A percentile compares a stretch with the other conserved stretches of the same genome.
Evolutionary conservation across 2,888 invertebrate species (phyloP).

Genomic region (Troides aeacus): DNA sequence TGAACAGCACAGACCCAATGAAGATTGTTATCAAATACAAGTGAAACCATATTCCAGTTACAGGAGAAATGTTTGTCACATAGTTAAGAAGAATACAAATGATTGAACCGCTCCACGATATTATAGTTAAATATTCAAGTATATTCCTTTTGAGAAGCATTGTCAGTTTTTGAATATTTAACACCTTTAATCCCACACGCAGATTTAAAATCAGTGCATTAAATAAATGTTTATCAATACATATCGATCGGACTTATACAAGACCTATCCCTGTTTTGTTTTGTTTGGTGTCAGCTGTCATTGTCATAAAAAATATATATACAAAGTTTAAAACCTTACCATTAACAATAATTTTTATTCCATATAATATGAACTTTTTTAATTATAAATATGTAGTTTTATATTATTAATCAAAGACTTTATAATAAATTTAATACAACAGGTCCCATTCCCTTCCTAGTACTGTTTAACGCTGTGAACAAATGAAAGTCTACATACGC

Average conservation of each 20-base stretch:
- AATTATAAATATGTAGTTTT: no score
- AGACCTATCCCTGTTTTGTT: background rate
- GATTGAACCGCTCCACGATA: conserved; percentile 56
- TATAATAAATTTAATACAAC: no score
- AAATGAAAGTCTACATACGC: no score
- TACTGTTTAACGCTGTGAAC: no score
- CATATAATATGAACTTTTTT: no score
- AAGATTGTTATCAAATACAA: conserved; percentile 64
- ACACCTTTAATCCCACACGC: background rate
- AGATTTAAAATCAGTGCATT: background rate
- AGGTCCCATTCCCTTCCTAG: no score
- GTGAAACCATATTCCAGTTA: conserved; percentile 69
- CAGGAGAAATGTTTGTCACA: conserved; percentile 64
- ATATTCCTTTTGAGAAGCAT: conserved; percentile 66
- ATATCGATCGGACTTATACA: background rate
- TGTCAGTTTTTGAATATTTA: conserved; percentile 32
- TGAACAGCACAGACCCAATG: conserved; percentile 66
- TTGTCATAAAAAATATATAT: background rate
- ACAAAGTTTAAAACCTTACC: no score
- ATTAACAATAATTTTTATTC: no score
- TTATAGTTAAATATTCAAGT: conserved; percentile 54
- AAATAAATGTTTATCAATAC: background rate
- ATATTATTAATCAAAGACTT: no score
- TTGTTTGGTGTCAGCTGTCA: background rate
- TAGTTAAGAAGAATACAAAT: conserved; percentile 59